Evolutionary conservation across 2,888 invertebrate genomes (phyloP), one percentile per base, ranked within the genome.

Genomic region (Chloroclystis v-ata): DNA sequence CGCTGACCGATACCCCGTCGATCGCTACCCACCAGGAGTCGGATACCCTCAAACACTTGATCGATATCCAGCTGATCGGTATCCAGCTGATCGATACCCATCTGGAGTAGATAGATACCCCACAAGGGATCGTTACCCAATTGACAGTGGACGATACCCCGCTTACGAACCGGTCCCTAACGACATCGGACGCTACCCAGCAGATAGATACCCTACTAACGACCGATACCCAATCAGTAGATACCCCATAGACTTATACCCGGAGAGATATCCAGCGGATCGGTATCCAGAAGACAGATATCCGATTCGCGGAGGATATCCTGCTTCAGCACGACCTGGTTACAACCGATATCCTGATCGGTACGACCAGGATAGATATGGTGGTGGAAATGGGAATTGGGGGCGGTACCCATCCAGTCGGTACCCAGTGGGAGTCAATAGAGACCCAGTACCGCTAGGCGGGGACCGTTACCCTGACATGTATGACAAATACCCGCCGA

Each of bases 401-500:
- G 85, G 82, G 44, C 79, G 89, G 57, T 90, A 89, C 63, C 89
- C 88, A 35, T 78, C 61, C 62, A 75, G 75, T 52, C 72, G 81
- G 53, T 86, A 86, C 60, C 85, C 86, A 28, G 85, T 87, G 33
- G 87, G 87, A 10, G 82, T 86, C 5, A 86, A 88, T 61, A 77
- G 84, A 53, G 87, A 87, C 60, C 87, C 89, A 28, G 76, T 80
- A 61, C 90, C 90, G 25, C 67, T 78, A 38, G 89, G 88, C 35
- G 87, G 85, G 28, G 84, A 85, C 59, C 82, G 89, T 59, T 86
- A 86, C 65, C 88, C 89, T 38, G 80, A 84, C 60, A 63, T 85
- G 52, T 84, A 88, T 69, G 89, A 89, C 61, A 88, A 90, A 71
- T 90, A 89, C 85, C 90, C 91, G 78, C 86, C 87, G 78, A 83